Base-by-base conservation (phyloP, 2,113 vertebrate genomes). In the Brachyhypopomus gauderio region DNA sequence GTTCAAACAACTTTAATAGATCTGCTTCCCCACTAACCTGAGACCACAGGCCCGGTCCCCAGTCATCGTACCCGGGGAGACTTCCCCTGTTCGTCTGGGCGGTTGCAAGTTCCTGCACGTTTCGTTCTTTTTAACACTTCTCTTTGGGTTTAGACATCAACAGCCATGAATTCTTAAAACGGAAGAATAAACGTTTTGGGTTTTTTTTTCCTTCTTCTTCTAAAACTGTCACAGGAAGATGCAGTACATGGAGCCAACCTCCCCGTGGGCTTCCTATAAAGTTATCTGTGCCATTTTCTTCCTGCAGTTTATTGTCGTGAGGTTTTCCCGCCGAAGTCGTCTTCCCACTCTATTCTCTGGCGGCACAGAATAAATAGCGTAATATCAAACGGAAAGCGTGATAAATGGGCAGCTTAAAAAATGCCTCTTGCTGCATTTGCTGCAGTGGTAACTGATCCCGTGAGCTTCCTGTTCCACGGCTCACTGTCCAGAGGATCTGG, bases 1-100 rank as follows among this genome's bases (percentile, higher is more conserved):
- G 7, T 66, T 60, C 25, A 66, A 38, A 63, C 2, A 9, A 67
- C 64, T 81, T 38, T 75, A 73, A 83, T 59, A 85, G 72, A 79
- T 83, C 87, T 87, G 85, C 84, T 84, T 55, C 83, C 72, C 75
- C 88, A 86, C 83, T 76, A 9, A 11, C 20, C 27, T 75, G 41
- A 16, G 38, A 56, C 30, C 62, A n/a, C 11, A 5, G 22, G 27
- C 19, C 56, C 19, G 17, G 5, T 20, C 45, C 72, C 69, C 12
- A 19, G 27, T 67, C 45, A 12, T 1, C 12, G 19, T 4, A 22
- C 0, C 4, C 12, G 2, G 19, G 20, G 23, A 30, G 25, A 12
- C 34, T 38, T 66, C 38, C 6, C 5, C 20, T 63, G 5, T 14
- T 62, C 52, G 25, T 12, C 56, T 6, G 7, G 62, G 52, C 19